Evolutionary conservation across 2,797 vertebrate species (phyloP).

Genomic region (Ibycter americanus): DNA sequence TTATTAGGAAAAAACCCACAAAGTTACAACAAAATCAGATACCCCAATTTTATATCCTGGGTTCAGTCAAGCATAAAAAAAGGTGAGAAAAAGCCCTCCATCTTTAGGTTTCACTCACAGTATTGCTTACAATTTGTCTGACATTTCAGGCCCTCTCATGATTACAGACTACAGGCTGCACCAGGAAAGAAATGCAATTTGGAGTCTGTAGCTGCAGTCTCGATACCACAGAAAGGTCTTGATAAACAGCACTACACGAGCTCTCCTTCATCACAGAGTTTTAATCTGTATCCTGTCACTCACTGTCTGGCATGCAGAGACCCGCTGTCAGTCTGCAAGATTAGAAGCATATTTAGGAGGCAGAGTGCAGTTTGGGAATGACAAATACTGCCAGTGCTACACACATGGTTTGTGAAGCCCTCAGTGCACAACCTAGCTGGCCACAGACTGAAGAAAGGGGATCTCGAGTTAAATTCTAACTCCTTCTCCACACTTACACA

Average conservation of each 20-base stretch:
- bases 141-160: neutral
- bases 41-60: neutral
- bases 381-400: neutral
- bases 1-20: neutral
- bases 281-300: neutral
- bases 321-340: slow-evolving; percentile 7
- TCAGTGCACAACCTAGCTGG: neutral
- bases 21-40: neutral
- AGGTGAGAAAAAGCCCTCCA: neutral
- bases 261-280: slow-evolving; percentile 13
- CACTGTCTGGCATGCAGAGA: slow-evolving; percentile 16
- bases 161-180: neutral
- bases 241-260: neutral
- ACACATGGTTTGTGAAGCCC: neutral
- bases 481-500: neutral
- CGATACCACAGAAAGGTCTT: neutral
- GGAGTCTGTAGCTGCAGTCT: neutral
- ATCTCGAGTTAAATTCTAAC: slow-evolving; percentile 18
- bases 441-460: neutral
- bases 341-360: slow-evolving; percentile 8
- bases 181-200: neutral
- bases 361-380: neutral
- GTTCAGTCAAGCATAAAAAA: neutral
- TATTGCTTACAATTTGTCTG: neutral
- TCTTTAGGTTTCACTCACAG: neutral